Base-by-base conservation (phyloP, 1,140 invertebrate species). In the Plectus sambesii region DNA sequence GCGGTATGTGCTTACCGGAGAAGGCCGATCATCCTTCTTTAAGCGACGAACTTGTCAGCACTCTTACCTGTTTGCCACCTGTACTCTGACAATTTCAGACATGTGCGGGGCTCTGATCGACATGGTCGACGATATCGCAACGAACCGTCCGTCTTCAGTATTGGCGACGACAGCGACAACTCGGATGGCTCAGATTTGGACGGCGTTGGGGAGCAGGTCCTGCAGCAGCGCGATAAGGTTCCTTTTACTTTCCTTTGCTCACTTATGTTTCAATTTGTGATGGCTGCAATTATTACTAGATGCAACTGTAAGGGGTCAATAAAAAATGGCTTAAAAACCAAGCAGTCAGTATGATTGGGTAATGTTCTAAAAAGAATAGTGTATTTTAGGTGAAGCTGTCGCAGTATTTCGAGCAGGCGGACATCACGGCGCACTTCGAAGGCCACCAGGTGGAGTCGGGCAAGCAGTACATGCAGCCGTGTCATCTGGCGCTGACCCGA, bases 101-200 rank as follows among this genome's bases (percentile, higher is more conserved):
- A 88, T 73, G 82, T 87, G 8, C 81, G 81, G 41, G 82, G 79
- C 55, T 69, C 69, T 29, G 87, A 92, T 61, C 79, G 80, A 59
- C 79, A 82, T 53, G 83, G 84, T n/a, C 85, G 84, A 49, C 78
- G 83, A 36, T 89, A 90, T 69, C 78, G 85, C 62, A 87, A 87
- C 70, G 81, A 85, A 48, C 82, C 82, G 0, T 85, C 87, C 23
- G 84, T 94, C 0, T 97, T 97, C 68, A 87, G 85, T 68, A 90
- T 97, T 61, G 86, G 87, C 61, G 87, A 92, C 61, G 86, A 87
- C 61, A 87, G 92, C 67, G 86, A 90, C 62, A 81, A 85, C 15
- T 47, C 45, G 12, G 70, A 72, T 59, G 85, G 87, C 68, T 62
- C 51, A 44, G 73, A 71, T 68, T 56, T 55, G 51, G 42, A 47